A percentile compares a stretch with the other conserved stretches of the same genome.
Evolutionary conservation across 2,113 vertebrate species (phyloP).

Genomic region (Anarhynchus alexandrinus): DNA sequence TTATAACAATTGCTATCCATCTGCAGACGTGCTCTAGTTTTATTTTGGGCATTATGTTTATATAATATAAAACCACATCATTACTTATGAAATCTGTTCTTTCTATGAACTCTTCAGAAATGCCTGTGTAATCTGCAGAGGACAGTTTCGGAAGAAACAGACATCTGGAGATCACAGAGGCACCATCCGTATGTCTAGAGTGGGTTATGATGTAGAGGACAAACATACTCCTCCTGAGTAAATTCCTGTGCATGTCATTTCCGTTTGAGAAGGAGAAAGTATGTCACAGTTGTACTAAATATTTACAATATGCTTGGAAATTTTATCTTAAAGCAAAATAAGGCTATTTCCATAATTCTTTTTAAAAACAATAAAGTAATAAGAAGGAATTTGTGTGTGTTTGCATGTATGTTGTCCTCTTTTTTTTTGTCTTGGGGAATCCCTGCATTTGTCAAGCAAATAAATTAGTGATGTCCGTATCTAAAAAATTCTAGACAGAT

Average conservation of each 20-base stretch:
- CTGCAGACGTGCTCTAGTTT: neutral
- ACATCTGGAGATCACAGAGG: neutral
- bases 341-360: neutral
- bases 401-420: neutral
- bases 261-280: slow-evolving; percentile 5
- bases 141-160: slow-evolving; percentile 2
- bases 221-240: neutral
- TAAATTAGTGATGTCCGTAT: slow-evolving; percentile 24
- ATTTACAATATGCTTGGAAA: slow-evolving; percentile 28
- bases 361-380: slow-evolving; percentile 23
- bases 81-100: neutral
- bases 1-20: neutral
- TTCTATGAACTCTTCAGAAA: neutral
- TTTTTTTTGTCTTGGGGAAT: slow-evolving; percentile 6
- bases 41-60: neutral
- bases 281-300: slow-evolving; percentile 3
- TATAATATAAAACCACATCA: neutral
- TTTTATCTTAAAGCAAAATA: slow-evolving; percentile 27
- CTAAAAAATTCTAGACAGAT: slow-evolving; percentile 43
- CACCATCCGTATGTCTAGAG: neutral
- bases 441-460: slow-evolving; percentile 47
- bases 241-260: neutral
- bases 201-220: neutral
- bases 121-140: neutral
- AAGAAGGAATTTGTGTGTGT: neutral